These are phyloP conservation scores for Climacteris rufus DNA, from an alignment of 2,113 vertebrate genomes.

Conservation along the genomic window DNA sequence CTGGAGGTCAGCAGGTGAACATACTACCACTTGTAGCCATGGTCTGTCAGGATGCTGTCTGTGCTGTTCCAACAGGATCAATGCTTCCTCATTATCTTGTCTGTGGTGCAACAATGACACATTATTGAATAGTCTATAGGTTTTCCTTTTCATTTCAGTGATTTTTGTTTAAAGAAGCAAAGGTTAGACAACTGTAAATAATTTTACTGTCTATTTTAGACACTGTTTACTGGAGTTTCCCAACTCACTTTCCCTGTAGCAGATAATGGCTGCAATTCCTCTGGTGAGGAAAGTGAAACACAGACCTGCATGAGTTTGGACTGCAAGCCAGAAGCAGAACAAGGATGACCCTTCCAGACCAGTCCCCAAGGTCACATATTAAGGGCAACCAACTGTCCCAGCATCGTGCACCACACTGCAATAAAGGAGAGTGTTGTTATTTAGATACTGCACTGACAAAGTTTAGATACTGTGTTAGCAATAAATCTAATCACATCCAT, in stretches of 20 bases:
- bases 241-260: background rate
- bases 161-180: background rate
- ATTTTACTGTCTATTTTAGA: background rate
- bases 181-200: background rate
- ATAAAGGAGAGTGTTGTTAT: background rate
- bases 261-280: background rate
- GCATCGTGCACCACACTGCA: background rate
- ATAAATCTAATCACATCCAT: background rate
- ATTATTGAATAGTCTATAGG: background rate
- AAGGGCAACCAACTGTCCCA: background rate
- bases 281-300: background rate
- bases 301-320: background rate
- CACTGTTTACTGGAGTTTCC: background rate
- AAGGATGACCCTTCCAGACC: background rate
- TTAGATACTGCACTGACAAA: background rate
- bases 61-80: background rate
- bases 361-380: background rate
- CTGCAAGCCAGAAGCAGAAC: background rate
- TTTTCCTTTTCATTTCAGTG: background rate
- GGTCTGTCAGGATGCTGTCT: background rate
- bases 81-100: background rate
- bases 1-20: background rate
- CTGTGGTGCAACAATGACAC: background rate
- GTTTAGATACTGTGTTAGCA: background rate
- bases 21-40: background rate